Conservation (phyloP, 2,113 vertebrate genomes). For the Scopus umbretta region DNA sequence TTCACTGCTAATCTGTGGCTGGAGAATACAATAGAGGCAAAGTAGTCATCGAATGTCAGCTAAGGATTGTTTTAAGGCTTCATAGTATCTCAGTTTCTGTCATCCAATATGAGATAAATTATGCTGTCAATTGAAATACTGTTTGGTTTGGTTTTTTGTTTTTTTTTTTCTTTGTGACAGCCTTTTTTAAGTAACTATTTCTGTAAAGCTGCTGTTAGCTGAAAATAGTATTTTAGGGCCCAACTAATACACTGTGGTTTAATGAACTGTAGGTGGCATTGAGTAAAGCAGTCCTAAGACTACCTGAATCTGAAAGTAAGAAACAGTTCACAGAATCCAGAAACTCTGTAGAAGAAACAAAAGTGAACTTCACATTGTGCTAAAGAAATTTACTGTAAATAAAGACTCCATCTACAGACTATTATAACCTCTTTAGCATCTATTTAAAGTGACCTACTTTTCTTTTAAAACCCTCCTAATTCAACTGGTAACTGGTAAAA, state of each 20-base stretch:
- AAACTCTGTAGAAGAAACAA: neutral
- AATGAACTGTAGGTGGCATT: neutral
- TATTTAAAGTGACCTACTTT: conserved; percentile 23
- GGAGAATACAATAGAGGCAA: neutral
- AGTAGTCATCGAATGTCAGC: neutral
- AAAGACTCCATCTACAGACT: neutral
- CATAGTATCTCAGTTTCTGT: neutral
- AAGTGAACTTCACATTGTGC: neutral
- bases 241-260: neutral
- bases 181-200: neutral
- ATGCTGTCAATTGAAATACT: neutral
- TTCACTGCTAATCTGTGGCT: neutral
- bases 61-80: neutral
- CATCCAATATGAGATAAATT: neutral
- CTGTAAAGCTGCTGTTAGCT: neutral
- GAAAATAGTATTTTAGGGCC: neutral
- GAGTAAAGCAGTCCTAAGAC: neutral
- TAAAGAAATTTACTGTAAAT: neutral
- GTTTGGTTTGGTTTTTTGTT: neutral
- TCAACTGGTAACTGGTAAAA: neutral
- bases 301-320: neutral
- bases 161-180: neutral
- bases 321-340: neutral
- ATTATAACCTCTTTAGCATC: neutral
- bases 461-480: neutral